Evolutionary conservation across 1,140 invertebrate species (phyloP).

Genomic region (Nymphalis io): DNA sequence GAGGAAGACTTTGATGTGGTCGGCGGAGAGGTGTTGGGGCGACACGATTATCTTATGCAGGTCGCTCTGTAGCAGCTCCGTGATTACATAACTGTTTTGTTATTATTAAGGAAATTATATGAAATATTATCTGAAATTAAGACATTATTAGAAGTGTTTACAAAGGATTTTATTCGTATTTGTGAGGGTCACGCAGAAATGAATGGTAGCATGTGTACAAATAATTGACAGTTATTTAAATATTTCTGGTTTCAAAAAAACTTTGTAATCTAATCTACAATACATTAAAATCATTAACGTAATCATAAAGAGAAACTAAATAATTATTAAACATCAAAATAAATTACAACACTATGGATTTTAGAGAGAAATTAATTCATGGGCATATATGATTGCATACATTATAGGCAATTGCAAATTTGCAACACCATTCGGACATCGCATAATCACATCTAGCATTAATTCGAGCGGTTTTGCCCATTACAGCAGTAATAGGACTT

Average conservation of each 20-base stretch:
- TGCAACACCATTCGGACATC: slow-evolving; percentile 10
- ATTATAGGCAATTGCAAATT: slow-evolving; percentile 6
- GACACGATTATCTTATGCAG: slow-evolving; percentile 99
- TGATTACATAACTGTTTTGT: slow-evolving; percentile 96
- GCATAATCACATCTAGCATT: slow-evolving; percentile 23
- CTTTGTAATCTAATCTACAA: background rate
- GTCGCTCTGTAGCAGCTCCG: slow-evolving; percentile 99
- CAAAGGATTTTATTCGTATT: too few species aligned
- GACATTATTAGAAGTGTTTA: background rate
- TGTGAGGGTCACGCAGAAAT: too few species aligned
- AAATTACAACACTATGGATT: background rate
- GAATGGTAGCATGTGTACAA: too few species aligned
- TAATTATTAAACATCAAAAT: background rate
- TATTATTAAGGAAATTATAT: slow-evolving; percentile 80
- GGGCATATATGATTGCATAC: background rate
- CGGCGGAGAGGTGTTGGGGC: slow-evolving; percentile 97
- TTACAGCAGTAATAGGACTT: slow-evolving; percentile 23
- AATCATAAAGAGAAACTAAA: background rate
- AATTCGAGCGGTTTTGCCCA: slow-evolving; percentile 31
- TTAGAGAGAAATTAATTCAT: background rate
- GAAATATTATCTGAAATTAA: slow-evolving; percentile 29
- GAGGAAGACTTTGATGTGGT: slow-evolving; percentile 99
- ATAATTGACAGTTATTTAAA: too few species aligned
- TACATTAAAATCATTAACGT: background rate
- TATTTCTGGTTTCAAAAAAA: too few species aligned